Conservation (phyloP, 2,797 vertebrate genomes). For the Lutjanus campechanus region DNA sequence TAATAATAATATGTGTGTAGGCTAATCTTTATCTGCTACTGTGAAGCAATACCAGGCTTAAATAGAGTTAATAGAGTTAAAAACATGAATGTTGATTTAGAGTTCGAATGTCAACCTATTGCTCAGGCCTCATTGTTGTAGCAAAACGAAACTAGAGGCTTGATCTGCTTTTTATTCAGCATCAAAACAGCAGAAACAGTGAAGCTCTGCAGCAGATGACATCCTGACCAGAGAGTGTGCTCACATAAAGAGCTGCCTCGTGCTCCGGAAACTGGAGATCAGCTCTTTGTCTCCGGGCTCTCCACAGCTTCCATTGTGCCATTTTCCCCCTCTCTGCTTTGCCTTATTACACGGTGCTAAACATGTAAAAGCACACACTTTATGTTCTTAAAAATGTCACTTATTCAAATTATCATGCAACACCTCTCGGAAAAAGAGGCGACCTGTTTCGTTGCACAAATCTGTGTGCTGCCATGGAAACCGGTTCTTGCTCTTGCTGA, state of each 20-base stretch:
- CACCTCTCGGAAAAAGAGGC: conserved; percentile 49
- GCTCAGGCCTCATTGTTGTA: background rate
- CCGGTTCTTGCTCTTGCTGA: conserved; percentile 51
- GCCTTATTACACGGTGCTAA: conserved; percentile 27
- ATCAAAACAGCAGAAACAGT: conserved; percentile 21
- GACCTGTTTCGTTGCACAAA: conserved; percentile 63
- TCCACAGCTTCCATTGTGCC: background rate
- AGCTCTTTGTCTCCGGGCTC: conserved; percentile 37
- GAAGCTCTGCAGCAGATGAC: conserved; percentile 24
- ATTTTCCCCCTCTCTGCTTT: background rate
- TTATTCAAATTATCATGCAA: conserved; percentile 64
- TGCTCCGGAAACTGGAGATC: conserved; percentile 37
- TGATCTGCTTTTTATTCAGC: conserved; percentile 36
- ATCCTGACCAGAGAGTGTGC: conserved; percentile 34
- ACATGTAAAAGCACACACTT: conserved; percentile 35
- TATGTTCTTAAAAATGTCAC: conserved; percentile 60
- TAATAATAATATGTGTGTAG: no score
- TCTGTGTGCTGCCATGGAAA: conserved; percentile 78
- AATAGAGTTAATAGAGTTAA: no score
- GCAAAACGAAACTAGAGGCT: conserved; percentile 6
- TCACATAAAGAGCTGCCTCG: conserved; percentile 34
- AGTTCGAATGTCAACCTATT: no score
- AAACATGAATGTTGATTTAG: no score
- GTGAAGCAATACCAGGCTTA: no score
- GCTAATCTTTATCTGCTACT: no score